Conservation (phyloP, 2,113 vertebrate genomes). For the Pteropus alecto region DNA sequence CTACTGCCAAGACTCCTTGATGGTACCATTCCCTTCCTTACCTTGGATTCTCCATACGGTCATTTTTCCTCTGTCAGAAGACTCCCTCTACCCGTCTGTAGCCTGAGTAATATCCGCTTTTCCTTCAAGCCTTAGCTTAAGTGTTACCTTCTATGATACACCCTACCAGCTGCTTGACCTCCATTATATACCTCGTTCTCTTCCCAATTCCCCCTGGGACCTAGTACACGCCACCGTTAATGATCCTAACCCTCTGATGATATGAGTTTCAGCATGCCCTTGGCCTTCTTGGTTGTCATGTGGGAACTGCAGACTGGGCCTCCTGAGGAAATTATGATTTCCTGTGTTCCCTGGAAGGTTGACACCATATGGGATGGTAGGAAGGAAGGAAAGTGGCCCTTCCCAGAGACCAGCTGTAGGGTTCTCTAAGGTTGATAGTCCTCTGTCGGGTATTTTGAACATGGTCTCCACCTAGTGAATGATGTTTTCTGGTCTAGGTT, state of each 20-base stretch:
- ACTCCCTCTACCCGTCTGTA: neutral
- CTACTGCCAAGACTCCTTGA: neutral
- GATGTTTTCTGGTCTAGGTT: neutral
- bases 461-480: neutral
- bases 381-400: neutral
- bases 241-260: neutral
- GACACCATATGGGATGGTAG: neutral
- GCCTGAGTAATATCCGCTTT: neutral
- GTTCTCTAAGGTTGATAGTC: neutral
- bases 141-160: neutral
- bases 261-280: neutral
- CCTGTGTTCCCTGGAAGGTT: neutral
- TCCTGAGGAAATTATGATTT: neutral
- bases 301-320: neutral
- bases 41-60: neutral
- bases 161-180: neutral
- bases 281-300: neutral
- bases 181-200: neutral
- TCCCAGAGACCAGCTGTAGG: neutral
- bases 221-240: fast-evolving
- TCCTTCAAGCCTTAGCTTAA: neutral
- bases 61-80: neutral
- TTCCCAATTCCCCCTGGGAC: neutral
- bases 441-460: neutral
- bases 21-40: neutral